phyloP scores from a whole-genome alignment of 2,797 vertebrate species.

The Hydrolagus colliei region DNA sequence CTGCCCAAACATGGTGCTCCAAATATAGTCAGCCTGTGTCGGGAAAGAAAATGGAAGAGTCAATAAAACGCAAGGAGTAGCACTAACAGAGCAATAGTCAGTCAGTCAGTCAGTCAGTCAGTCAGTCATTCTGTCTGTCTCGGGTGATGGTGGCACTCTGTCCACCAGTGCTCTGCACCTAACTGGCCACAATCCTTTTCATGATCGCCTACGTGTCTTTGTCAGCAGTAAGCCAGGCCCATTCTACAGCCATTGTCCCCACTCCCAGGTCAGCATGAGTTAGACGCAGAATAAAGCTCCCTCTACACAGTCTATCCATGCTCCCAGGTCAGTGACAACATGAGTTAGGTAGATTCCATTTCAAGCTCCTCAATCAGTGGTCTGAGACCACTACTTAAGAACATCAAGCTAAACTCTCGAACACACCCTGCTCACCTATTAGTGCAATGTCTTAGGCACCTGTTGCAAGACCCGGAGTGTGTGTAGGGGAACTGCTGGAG shows the following conservation, averaged over 20 bases:
- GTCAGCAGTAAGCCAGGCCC: neutral
- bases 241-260: neutral
- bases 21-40: conserved; percentile 51
- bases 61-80: neutral
- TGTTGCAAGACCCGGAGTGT: too few species aligned
- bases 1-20: conserved; percentile 56
- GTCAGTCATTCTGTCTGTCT: neutral
- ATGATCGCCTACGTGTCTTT: neutral
- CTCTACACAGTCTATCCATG: neutral
- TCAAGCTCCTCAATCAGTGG: too few species aligned
- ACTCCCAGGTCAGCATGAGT: neutral
- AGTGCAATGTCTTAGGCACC: too few species aligned
- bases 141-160: neutral
- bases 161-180: neutral
- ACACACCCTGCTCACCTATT: too few species aligned
- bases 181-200: too few species aligned
- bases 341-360: neutral
- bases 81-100: neutral
- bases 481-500: too few species aligned
- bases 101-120: neutral
- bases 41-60: neutral
- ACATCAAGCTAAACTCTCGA: too few species aligned
- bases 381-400: too few species aligned
- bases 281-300: neutral
- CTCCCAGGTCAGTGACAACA: neutral